Base-by-base conservation (phyloP, 2,888 invertebrate species). In the Aricia artaxerxes region DNA sequence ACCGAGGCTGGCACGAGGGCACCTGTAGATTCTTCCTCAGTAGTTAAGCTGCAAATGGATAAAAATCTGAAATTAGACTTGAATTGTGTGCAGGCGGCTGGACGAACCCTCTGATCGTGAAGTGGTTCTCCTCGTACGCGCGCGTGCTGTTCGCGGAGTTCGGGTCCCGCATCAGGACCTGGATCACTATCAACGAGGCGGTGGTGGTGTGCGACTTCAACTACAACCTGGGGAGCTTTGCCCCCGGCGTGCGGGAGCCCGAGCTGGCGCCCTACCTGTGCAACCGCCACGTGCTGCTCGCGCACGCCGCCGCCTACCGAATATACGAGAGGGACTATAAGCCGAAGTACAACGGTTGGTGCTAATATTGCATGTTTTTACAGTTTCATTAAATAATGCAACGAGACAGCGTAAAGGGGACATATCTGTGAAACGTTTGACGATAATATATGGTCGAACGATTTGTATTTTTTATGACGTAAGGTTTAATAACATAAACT, bases 151-250 rank as follows among this genome's bases (percentile, higher is more conserved):
- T 93, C 85, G 89, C 91, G 4, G 91, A 95, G 81, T 96, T 92
- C 82, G 96, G 95, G 0, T 95, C 95, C 83, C 94, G 96, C 38
- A 95, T 97, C 1, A 95, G 94, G 85, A 88, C 92, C 73, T 97
- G 97, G 97, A 92, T 96, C 0, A 97, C 97, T 0, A 93, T 97
- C 79, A 97, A 97, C 87, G 97, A 97, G 84, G 97, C 97, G 0
- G 85, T 87, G 53, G 80, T 89, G 2, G 83, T 92, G 9, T 95
- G 95, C 80, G 89, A 90, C 61, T 61, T 61, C 24, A 61, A 61
- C 61, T 61, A 61, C 61, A 61, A 61, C 24, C 61, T 61, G 61
- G 61, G 61, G 24, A 61, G 11, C 78, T 81, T 87, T 88, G 0
- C 95, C 95, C 82, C 91, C 90, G 31, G 86, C 88, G 0, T 92